A percentile compares a stretch with the other conserved stretches of the same genome.
Conservation (phyloP, 2,888 invertebrate species). For the Mystacides longicornis region DNA sequence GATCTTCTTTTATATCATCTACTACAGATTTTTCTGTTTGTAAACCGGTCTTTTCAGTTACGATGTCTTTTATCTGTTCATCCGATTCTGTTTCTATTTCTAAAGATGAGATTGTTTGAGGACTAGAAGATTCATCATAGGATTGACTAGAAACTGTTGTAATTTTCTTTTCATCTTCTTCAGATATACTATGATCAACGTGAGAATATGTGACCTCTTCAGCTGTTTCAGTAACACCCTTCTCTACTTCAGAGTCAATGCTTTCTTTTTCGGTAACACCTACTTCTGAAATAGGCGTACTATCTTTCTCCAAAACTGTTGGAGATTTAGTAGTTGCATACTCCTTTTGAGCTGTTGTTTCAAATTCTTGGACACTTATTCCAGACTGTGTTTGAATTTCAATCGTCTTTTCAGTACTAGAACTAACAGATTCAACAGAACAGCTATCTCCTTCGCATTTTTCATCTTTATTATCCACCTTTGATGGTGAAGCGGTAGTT, state of each 20-base stretch:
- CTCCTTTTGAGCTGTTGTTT: not conserved
- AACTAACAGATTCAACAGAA: constrained; percentile 9
- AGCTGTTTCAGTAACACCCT: not conserved
- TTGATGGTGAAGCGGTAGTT: not conserved
- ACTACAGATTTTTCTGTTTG: too few relatives aligned
- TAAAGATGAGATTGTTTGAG: too few relatives aligned
- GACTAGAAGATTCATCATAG: constrained; percentile 13
- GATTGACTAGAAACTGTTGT: not conserved
- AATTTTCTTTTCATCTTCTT: not conserved
- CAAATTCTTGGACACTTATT: not conserved
- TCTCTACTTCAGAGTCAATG: not conserved
- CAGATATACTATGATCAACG: too few relatives aligned
- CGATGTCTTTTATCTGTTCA: too few relatives aligned
- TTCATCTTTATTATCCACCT: not conserved
- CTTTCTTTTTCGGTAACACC: not conserved
- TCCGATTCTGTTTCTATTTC: too few relatives aligned
- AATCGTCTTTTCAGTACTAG: constrained; percentile 1
- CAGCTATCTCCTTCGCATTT: constrained; percentile 18
- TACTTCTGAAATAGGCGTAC: not conserved
- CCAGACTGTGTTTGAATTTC: not conserved
- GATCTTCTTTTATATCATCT: too few relatives aligned
- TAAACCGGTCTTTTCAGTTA: too few relatives aligned
- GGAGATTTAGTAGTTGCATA: not conserved
- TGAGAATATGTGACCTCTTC: too few relatives aligned
- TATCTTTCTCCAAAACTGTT: not conserved